Evolutionary conservation across 2,113 vertebrate species (phyloP), one percentile per base, ranked within the genome.

Genomic region (Anarhynchus alexandrinus): DNA sequence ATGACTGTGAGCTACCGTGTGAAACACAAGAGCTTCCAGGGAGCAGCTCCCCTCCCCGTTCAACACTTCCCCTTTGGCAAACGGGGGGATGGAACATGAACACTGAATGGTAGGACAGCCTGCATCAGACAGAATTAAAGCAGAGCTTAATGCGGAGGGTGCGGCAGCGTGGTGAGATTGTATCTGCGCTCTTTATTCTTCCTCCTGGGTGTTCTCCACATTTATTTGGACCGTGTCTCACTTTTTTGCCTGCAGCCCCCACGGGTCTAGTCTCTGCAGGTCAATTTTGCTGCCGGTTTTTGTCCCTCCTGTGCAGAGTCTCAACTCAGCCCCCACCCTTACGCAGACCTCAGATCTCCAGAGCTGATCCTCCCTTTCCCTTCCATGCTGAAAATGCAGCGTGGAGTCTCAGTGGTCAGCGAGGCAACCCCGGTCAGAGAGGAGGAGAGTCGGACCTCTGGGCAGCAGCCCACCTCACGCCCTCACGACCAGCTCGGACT

Each of bases 331-430:
- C 21, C 55, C 4, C 13, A 67, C 8, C 11, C n/a, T 59, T 38
- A 26, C 27, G 36, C 10, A 79, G 59, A 58, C 34, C 49, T 38
- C 4, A 1, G 9, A 36, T 18, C 30, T 59, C 13, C 3, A 2
- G 45, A 59, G 54, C 51, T 42, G 19, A 77, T 27, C 20, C 21
- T 58, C 52, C 36, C 59, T 79, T 65, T 57, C 52, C 42, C 13
- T 26, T 25, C 10, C 2, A 12, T 6, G 19, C 38, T 32, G 34
- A 58, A 82, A 92, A 78, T 0, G 0, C 36, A 15, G 17, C 0
- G 0, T 4, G 17, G 54, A 76, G 40, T 22, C 0, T 0, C 57
- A 43, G 52, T 0, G 1, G 25, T 40, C 69, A 72, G 67, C 0
- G 0, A 79, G 27, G 55, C 18, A 62, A n/a, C 34, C 19, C 13